Evolutionary conservation across 2,797 vertebrate genomes (phyloP).

Genomic region (Fistularia commersonii): DNA sequence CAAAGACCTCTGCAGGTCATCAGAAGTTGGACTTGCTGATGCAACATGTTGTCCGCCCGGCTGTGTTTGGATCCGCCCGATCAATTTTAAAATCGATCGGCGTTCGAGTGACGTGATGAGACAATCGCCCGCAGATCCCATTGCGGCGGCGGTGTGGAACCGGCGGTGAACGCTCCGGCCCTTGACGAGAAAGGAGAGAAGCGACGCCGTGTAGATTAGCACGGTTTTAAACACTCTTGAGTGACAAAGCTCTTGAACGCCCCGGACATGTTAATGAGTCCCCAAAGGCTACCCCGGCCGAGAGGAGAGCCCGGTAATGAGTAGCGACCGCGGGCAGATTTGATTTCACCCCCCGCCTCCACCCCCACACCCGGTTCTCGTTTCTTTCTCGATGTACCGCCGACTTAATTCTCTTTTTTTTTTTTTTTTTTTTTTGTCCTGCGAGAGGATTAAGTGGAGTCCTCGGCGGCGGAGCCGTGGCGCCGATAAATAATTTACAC

Average conservation of each 20-base stretch:
- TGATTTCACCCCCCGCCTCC: conserved; percentile 46
- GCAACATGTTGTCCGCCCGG: no score
- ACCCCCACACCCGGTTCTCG: no score
- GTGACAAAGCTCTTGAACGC: conserved; percentile 54
- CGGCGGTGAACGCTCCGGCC: no score
- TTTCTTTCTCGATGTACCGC: conserved; percentile 26
- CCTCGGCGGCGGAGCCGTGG: conserved; percentile 14
- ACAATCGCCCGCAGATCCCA: no score
- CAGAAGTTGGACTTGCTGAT: no score
- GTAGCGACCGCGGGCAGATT: conserved; percentile 46
- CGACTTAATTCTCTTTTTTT: conserved; percentile 36
- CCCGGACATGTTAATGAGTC: conserved; percentile 62
- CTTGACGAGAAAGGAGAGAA: conserved; percentile 28
- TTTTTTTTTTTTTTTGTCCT: no score
- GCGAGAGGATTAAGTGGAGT: conserved; percentile 52
- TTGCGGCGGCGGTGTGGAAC: no score
- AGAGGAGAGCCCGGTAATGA: conserved; percentile 37
- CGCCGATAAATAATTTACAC: conserved; percentile 63
- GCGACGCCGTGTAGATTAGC: conserved; percentile 50
- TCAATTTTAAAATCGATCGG: no score
- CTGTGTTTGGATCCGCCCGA: no score
- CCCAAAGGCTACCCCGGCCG: conserved; percentile 32
- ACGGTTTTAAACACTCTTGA: conserved; percentile 51
- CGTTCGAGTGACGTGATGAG: no score
- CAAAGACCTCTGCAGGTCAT: no score